Percentiles rank a stretch among this genome's conserved stretches.
Evolutionary conservation across 2,888 invertebrate species (phyloP).

Genomic region (Acanthopleura granulata): DNA sequence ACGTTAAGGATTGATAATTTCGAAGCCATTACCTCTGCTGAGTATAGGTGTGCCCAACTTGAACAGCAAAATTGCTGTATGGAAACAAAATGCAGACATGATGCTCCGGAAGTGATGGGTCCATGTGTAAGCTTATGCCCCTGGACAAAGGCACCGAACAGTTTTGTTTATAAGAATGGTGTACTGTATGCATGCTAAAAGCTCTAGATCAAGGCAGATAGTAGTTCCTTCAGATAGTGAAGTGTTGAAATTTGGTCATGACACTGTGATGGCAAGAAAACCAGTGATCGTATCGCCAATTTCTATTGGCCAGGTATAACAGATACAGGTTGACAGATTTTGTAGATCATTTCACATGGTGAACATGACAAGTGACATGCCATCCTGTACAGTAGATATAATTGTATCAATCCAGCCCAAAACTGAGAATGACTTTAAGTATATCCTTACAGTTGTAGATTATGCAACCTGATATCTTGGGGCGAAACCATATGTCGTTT

Average conservation of each 20-base stretch:
- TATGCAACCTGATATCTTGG: constrained; percentile 36
- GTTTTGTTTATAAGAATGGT: neutral
- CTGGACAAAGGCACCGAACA: neutral
- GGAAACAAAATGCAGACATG: neutral
- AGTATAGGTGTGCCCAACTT: neutral
- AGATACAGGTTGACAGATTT: constrained; percentile 28
- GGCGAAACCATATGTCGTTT: no score
- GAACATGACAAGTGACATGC: constrained; percentile 33
- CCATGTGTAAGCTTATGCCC: neutral
- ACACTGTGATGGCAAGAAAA: constrained; percentile 23
- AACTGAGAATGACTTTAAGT: constrained; percentile 29
- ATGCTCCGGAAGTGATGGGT: neutral
- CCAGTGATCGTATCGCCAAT: neutral
- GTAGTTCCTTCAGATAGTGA: constrained; percentile 24
- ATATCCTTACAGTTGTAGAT: constrained; percentile 35
- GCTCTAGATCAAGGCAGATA: constrained; percentile 21
- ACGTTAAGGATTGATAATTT: neutral
- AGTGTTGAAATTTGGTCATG: constrained; percentile 29
- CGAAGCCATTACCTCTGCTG: neutral
- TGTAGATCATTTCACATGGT: constrained; percentile 34
- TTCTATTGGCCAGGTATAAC: constrained; percentile 37
- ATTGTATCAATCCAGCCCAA: constrained; percentile 37
- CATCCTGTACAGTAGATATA: constrained; percentile 38
- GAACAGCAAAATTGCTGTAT: neutral
- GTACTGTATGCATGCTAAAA: neutral